Conservation (phyloP, 92 coral and sea anemone species). For the Porites divaricata region DNA sequence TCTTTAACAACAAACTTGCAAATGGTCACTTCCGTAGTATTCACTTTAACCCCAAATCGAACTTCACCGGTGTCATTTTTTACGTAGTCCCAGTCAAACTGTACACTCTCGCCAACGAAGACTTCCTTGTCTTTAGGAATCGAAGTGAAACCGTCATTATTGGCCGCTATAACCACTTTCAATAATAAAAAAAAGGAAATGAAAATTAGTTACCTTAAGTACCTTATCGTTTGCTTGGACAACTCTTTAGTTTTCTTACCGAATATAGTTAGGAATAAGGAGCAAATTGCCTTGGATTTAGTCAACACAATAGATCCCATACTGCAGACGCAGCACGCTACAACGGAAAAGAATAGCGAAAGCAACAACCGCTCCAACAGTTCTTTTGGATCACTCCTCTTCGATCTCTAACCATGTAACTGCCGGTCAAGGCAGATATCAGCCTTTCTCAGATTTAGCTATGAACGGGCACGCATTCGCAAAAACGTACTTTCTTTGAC, state of each 20-base stretch:
- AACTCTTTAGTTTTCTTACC: slow-evolving; percentile 25
- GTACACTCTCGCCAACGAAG: slow-evolving; percentile 64
- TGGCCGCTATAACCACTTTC: background rate
- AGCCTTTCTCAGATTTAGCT: background rate
- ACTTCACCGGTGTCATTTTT: background rate
- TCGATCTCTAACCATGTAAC: background rate
- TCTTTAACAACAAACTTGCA: background rate
- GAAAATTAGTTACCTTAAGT: background rate
- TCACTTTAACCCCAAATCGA: slow-evolving; percentile 38
- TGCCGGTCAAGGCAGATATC: background rate
- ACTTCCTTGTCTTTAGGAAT: slow-evolving; percentile 64
- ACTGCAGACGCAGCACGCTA: slow-evolving; percentile 26
- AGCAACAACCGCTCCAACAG: background rate
- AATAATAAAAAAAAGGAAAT: background rate
- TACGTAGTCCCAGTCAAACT: slow-evolving; percentile 66
- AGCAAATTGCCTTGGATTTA: slow-evolving; percentile 25
- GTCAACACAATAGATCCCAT: slow-evolving; percentile 32
- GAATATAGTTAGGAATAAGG: slow-evolving; percentile 14
- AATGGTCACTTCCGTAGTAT: background rate
- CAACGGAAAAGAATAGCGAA: background rate
- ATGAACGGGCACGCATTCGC: slow-evolving; percentile 14
- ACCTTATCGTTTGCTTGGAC: background rate
- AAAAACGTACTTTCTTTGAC: background rate
- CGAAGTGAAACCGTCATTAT: slow-evolving; percentile 36
- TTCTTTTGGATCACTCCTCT: background rate